Base-by-base conservation (phyloP, 1,140 invertebrate genomes). In the Drosophila yakuba region DNA sequence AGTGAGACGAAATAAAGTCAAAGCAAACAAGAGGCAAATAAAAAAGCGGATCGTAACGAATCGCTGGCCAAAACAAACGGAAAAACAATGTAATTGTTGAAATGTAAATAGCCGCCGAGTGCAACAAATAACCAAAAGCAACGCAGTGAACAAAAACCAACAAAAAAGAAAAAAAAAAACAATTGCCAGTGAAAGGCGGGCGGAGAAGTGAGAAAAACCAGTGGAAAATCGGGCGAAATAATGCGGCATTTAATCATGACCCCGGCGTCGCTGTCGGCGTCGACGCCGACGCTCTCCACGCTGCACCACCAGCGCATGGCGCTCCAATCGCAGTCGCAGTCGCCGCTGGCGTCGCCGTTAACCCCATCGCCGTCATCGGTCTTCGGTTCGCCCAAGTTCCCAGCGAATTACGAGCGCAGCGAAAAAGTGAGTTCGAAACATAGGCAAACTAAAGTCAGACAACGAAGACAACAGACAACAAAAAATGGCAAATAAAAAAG, bases 211-310 rank as follows among this genome's bases (percentile, higher is more conserved):
- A 50, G 68, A 71, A 71, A 71, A 71, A 71, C 71, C 71, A 28
- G 68, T 71, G 66, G 36, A 57, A 71, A 55, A 54, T 36, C 20
- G 35, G 35, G 38, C 39, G 36, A 48, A 56, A 83, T 52, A 50
- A 83, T 88, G 83, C 84, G 83, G 79, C 83, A 88, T 88, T 88
- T 88, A 88, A 88, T 88, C 79, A 88, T 88, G 83, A 88, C 83
- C 83, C 83, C 83, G 78, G 67, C 83, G 57, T 79, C 83, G 83
- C 72, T 88, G 84, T 89, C 84, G 84, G 82, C 83, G 69, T 89
- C 84, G 79, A 88, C 84, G 85, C 84, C 84, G 82, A 84, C 84
- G 77, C 84, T 89, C 41, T 89, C 84, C 54, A 83, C 83, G 57
- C 79, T 88, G 44, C 83, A 88, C 51, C 83, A 89, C 58, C 83